phyloP scores from a whole-genome alignment of 2,888 invertebrate species.

The Drosophila diplacantha region DNA sequence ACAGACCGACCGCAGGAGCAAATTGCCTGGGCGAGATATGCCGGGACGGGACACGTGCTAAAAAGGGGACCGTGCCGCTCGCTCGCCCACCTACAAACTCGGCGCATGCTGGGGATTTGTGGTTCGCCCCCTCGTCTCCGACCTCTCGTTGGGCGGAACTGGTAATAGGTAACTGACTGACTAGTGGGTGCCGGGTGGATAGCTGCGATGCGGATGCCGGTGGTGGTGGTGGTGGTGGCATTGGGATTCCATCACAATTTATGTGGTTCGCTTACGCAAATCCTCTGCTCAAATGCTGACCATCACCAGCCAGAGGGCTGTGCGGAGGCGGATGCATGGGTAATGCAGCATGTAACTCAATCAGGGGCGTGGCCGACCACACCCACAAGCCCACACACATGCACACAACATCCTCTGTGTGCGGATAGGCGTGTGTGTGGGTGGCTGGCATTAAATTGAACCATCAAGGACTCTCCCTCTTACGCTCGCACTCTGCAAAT shows the following conservation, averaged over 20 bases:
- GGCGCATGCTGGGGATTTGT: slow-evolving; percentile 65
- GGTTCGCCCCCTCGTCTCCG: slow-evolving; percentile 31
- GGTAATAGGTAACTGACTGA: slow-evolving; percentile 6
- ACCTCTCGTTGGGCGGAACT: slow-evolving; percentile 13
- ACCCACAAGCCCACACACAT: slow-evolving; percentile 15
- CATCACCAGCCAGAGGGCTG: slow-evolving; percentile 1
- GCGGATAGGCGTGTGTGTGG: not conserved
- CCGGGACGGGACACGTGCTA: slow-evolving; percentile 31
- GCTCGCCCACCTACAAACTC: slow-evolving; percentile 3
- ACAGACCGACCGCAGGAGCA: slow-evolving; percentile 27
- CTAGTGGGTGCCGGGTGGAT: not conserved
- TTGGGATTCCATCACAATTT: slow-evolving; percentile 48
- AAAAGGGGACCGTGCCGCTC: not conserved
- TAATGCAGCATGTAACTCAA: slow-evolving; percentile 61
- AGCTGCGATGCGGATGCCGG: slow-evolving; percentile 3
- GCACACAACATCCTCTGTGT: not conserved
- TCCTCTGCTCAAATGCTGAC: slow-evolving; percentile 22
- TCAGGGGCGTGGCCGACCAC: slow-evolving; percentile 47
- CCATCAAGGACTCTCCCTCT: slow-evolving; percentile 55
- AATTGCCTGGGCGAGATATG: slow-evolving; percentile 14
- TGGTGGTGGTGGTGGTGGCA: slow-evolving; percentile 10
- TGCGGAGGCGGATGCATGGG: slow-evolving; percentile 36
- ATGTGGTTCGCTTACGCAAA: slow-evolving; percentile 45
- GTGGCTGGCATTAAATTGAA: slow-evolving; percentile 35
- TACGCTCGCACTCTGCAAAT: slow-evolving; percentile 46